Evolutionary conservation across 1,140 invertebrate species (phyloP), one percentile per base, ranked within the genome.

Genomic region (Cydia pomonella): DNA sequence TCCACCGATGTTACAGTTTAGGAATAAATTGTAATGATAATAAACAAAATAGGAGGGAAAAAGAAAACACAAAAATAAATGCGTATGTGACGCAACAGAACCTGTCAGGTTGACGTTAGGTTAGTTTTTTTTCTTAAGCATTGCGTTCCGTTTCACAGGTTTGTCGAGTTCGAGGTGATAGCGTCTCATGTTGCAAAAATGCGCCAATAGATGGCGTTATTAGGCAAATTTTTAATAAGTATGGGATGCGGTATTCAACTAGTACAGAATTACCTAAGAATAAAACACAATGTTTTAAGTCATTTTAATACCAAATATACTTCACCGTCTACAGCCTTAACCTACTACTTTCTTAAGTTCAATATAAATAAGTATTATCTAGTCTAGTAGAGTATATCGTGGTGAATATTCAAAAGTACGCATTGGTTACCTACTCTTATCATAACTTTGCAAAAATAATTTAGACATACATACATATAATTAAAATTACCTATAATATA

Each of bases 41-140:
- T 69, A 69, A 69, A 69, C 64, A 69, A 18, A 69, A 33, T 69
- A 10, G 64, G 64, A 69, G 27, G 64, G 27, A 69, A 69, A 69
- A 69, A 18, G 64, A 69, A 69, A 69, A 69, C 64, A 69, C 16
- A 41, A 59, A 69, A 69, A 69, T 69, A 69, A 69, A 33, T 69
- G 29, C n/a, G 13, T 33, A 69, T 69, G 64, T 69, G 64, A 69
- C 64, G 64, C 64, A 69, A 69, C 64, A 33, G 64, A 33, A 69
- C 16, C 64, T 69, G 64, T 69, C 64, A 69, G 27, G n/a, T 69
- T 69, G 64, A 69, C 64, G n/a, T 69, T 33, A 18, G 25, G n/a
- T 64, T 64, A 18, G 53, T n/a, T n/a, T n/a, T n/a, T n/a, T n/a
- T n/a, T n/a, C 21, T 18, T 13, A 10, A 18, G 16, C 9, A 29